Percentiles rank a stretch among this genome's conserved stretches.
These are phyloP conservation scores for Philhelius pedissequus DNA, from an alignment of 2,888 invertebrate species.

Conservation along the genomic window DNA sequence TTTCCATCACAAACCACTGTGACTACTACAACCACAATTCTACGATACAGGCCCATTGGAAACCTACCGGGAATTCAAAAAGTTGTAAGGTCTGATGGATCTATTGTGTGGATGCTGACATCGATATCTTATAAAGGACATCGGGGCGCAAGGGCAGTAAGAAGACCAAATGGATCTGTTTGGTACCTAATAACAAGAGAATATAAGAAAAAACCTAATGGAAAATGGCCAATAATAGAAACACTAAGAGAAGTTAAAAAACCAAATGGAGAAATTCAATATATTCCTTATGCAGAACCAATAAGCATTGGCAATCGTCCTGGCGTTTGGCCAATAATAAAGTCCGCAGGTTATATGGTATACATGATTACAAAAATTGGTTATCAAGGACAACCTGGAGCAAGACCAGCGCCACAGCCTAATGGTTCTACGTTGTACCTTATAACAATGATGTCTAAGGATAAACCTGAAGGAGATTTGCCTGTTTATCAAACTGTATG, in stretches of 20 bases:
- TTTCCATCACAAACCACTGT: not conserved
- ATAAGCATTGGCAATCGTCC: too few species aligned
- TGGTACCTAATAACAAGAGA: not conserved
- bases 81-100: not conserved
- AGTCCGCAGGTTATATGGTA: too few species aligned
- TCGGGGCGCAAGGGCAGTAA: not conserved
- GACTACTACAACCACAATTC: not conserved
- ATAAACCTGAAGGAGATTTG: too few species aligned
- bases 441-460: too few species aligned
- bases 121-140: not conserved
- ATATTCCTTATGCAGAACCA: too few species aligned
- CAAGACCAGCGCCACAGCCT: too few species aligned
- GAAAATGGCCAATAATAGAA: not conserved
- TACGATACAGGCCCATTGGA: not conserved
- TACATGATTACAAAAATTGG: too few species aligned
- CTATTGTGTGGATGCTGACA: not conserved
- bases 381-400: too few species aligned
- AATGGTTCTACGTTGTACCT: too few species aligned
- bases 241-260: not conserved
- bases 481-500: too few species aligned
- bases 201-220: not conserved
- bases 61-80: fast-evolving
- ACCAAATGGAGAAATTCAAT: not conserved
- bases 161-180: not conserved
- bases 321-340: too few species aligned